These are phyloP conservation scores for Ischnura elegans DNA, from an alignment of 2,888 invertebrate species.

Conservation along the genomic window DNA sequence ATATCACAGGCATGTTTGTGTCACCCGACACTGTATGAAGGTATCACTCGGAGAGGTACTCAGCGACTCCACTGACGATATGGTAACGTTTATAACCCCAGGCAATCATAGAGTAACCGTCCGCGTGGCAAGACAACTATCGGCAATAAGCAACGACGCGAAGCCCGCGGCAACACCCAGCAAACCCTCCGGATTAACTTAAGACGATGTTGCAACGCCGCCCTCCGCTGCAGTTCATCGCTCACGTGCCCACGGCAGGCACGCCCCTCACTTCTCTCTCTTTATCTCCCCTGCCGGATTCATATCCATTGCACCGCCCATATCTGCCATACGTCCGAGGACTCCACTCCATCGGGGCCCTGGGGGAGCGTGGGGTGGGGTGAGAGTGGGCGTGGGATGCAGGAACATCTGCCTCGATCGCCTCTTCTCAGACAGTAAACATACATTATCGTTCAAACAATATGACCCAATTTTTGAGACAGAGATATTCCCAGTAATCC, in stretches of 20 bases:
- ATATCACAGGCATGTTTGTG: no score
- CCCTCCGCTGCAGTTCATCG: constrained; percentile 11
- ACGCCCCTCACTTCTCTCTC: not conserved
- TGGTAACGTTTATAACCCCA: no score
- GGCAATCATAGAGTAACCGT: not conserved
- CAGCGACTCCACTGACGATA: no score
- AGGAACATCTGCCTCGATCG: constrained; percentile 36
- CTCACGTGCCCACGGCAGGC: constrained; percentile 16
- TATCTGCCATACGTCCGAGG: constrained; percentile 8
- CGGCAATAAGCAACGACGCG: not conserved
- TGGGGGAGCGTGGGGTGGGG: not conserved
- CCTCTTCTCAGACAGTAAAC: not conserved
- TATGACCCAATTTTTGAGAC: constrained; percentile 45
- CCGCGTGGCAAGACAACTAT: not conserved
- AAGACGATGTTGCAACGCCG: not conserved
- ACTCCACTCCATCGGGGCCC: not conserved
- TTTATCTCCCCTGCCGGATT: not conserved
- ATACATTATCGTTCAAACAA: not conserved
- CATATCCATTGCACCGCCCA: not conserved
- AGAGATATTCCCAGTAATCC: not conserved
- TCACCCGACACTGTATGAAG: no score
- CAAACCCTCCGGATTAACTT: no score
- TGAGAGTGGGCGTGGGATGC: constrained; percentile 33
- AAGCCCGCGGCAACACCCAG: not conserved
- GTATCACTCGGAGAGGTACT: no score